A percentile compares a stretch with the other conserved stretches of the same genome.
Evolutionary conservation across 2,113 vertebrate genomes (phyloP).

Genomic region (Pholis gunnellus): DNA sequence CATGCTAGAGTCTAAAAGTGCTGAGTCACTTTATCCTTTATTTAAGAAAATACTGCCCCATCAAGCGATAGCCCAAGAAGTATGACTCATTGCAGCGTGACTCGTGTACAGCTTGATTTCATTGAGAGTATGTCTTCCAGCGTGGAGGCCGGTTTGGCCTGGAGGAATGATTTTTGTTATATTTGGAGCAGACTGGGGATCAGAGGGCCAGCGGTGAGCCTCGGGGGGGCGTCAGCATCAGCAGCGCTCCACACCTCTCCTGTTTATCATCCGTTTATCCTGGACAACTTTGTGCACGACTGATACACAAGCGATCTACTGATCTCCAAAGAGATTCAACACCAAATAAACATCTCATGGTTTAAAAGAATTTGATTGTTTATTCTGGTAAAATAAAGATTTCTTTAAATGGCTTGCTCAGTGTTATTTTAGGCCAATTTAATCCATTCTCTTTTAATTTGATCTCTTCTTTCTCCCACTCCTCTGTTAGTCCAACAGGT

Average conservation of each 20-base stretch:
- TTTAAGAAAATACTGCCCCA: background rate
- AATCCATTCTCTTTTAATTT: slow-evolving; percentile 16
- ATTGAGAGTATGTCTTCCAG: slow-evolving; percentile 18
- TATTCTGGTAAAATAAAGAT: slow-evolving; percentile 14
- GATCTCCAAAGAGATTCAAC: slow-evolving; percentile 18
- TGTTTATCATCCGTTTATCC: slow-evolving; percentile 51
- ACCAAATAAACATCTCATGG: slow-evolving; percentile 25
- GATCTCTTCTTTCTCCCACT: slow-evolving; percentile 8
- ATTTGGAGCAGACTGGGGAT: slow-evolving; percentile 55
- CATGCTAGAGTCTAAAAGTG: background rate
- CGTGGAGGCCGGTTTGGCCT: slow-evolving; percentile 5
- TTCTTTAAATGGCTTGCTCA: background rate
- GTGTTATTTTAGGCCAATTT: slow-evolving; percentile 45
- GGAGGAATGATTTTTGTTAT: slow-evolving; percentile 53
- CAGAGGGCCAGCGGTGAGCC: slow-evolving; percentile 18
- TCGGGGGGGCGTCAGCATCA: slow-evolving; percentile 36
- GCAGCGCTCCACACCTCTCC: slow-evolving; percentile 43
- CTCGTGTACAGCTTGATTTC: slow-evolving; percentile 18
- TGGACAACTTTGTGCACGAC: slow-evolving; percentile 22
- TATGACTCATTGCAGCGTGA: slow-evolving; percentile 18
- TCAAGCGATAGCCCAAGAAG: background rate
- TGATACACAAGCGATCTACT: slow-evolving; percentile 25
- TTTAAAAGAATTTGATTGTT: slow-evolving; percentile 28
- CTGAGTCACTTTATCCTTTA: background rate
- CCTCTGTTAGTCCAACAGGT: slow-evolving; percentile 3